These are phyloP conservation scores for Corvus hawaiiensis DNA, from an alignment of 2,113 vertebrate genomes.

Conservation along the genomic window DNA sequence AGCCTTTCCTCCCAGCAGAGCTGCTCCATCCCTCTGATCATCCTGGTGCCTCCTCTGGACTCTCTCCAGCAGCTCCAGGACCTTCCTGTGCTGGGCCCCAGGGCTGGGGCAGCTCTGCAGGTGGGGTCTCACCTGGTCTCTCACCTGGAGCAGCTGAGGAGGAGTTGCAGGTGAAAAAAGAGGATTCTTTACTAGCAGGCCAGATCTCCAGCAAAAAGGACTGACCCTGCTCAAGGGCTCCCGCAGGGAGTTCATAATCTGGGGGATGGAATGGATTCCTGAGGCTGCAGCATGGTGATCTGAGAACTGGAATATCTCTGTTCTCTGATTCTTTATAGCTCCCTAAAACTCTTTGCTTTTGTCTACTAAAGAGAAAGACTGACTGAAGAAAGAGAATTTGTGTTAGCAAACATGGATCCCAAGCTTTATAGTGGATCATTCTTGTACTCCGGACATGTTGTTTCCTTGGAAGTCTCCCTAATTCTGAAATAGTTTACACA, in stretches of 20 bases:
- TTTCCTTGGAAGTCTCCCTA: background rate
- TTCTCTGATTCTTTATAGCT: no score
- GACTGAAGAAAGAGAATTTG: background rate
- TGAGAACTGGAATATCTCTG: background rate
- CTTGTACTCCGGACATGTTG: background rate
- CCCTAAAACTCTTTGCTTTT: background rate
- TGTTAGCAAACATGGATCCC: background rate
- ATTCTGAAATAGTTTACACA: background rate
- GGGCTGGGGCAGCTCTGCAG: background rate
- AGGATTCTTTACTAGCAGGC: background rate
- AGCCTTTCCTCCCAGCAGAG: background rate
- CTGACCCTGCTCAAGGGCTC: background rate
- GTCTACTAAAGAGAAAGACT: background rate
- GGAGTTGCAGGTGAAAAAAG: rapidly evolving
- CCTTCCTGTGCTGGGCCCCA: background rate
- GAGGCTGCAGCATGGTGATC: background rate
- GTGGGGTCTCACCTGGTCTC: background rate
- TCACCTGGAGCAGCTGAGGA: background rate
- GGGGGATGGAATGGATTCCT: no score
- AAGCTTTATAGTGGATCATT: background rate
- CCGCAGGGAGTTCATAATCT: background rate
- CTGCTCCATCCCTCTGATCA: background rate
- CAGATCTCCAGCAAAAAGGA: background rate
- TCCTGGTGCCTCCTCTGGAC: background rate
- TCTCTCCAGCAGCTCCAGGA: background rate